These are phyloP conservation scores for Nothobranchius furzeri DNA, from an alignment of 2,113 vertebrate species.

Conservation along the genomic window DNA sequence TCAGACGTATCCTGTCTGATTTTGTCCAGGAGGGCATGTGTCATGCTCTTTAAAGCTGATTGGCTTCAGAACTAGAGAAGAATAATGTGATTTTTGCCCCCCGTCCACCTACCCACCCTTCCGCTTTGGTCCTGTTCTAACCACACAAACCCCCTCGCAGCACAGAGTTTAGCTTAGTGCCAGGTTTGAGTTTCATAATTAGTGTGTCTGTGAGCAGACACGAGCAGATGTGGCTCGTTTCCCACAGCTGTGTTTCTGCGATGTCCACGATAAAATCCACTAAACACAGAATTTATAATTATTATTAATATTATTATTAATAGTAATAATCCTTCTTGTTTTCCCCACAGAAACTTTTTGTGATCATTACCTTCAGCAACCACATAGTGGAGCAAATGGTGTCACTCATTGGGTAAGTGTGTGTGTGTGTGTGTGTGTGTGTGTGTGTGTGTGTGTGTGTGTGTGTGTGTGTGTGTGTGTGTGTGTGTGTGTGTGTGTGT, in stretches of 20 bases:
- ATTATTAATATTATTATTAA: too few species aligned
- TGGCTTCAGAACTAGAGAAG: slow-evolving; percentile 44
- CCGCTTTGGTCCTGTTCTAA: slow-evolving; percentile 28
- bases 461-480: too few species aligned
- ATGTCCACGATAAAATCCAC: not conserved
- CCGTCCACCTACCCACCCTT: slow-evolving; percentile 4
- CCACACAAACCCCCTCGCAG: slow-evolving; percentile 26
- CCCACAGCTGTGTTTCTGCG: slow-evolving; percentile 22
- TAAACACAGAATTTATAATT: too few species aligned
- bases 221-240: slow-evolving; percentile 36
- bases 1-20: slow-evolving; percentile 61
- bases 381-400: slow-evolving; percentile 99
- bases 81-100: slow-evolving; percentile 42
- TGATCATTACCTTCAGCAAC: slow-evolving; percentile 98
- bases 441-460: not conserved
- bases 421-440: not conserved
- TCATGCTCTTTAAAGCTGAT: slow-evolving; percentile 65
- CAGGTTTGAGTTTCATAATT: slow-evolving; percentile 41
- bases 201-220: slow-evolving; percentile 27
- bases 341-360: slow-evolving; percentile 94
- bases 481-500: too few species aligned
- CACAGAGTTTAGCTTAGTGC: slow-evolving; percentile 6
- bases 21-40: slow-evolving; percentile 59
- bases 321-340: not conserved
- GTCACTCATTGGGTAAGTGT: slow-evolving; percentile 96